These are phyloP conservation scores for Hexactinellida sp. DNA, from an alignment of 37 sponge, comb jelly and placozoan genomes.

Conservation along the genomic window DNA sequence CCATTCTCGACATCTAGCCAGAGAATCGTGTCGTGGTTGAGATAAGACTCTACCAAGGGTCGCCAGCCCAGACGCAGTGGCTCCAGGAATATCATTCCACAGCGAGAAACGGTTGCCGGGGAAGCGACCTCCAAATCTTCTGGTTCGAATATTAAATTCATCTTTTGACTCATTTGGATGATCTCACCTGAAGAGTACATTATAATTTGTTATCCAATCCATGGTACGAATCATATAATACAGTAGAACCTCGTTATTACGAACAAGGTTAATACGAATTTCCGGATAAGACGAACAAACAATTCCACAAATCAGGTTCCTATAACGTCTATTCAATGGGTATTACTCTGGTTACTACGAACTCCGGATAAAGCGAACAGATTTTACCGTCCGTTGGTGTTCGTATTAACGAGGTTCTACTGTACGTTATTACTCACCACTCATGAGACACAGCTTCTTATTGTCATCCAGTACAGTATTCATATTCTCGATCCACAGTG, in stretches of 20 bases:
- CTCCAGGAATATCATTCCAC: slow-evolving; percentile 97
- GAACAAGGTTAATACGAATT: too few species aligned
- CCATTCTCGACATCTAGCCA: slow-evolving; percentile 28
- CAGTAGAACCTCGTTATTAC: too few species aligned
- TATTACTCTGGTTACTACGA: too few species aligned
- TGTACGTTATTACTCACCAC: slow-evolving; percentile 28
- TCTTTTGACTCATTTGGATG: slow-evolving; percentile 90
- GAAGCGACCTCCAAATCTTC: slow-evolving; percentile 95
- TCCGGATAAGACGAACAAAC: too few species aligned
- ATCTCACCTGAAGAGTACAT: slow-evolving; percentile 76
- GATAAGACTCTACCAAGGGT: slow-evolving; percentile 67
- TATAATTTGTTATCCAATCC: too few species aligned
- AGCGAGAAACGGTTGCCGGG: slow-evolving; percentile 92
- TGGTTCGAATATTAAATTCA: slow-evolving; percentile 96
- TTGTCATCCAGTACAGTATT: slow-evolving; percentile 97
- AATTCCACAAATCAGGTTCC: too few species aligned
- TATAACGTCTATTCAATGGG: too few species aligned
- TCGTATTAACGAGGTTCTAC: too few species aligned
- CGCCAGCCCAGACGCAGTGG: slow-evolving; percentile 90
- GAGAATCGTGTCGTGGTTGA: slow-evolving; percentile 48
- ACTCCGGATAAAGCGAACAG: too few species aligned
- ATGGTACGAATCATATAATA: too few species aligned
- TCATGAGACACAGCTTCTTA: slow-evolving; percentile 45
- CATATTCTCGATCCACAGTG: slow-evolving; percentile 99
- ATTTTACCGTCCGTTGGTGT: too few species aligned